Base-by-base conservation (phyloP, 2,113 vertebrate genomes). In the Aspidoscelis tigris region DNA sequence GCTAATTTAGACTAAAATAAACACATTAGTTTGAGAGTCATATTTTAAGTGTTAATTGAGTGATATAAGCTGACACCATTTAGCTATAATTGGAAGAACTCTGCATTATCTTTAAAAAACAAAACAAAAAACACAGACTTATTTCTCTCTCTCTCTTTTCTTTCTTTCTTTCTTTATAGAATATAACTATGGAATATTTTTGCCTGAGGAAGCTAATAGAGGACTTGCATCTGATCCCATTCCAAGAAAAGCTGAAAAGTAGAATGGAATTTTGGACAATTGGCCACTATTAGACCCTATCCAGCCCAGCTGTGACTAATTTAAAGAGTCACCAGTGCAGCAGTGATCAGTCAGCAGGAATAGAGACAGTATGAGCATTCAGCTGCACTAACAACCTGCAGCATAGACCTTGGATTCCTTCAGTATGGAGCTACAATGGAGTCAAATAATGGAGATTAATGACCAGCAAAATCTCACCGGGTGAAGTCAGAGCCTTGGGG, bases 311-410 rank as follows among this genome's bases (percentile, higher is more conserved):
- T 88, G 76, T 70, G 55, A 71, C 5, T 79, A 84, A 22, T 4
- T 85, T 83, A 26, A 86, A 55, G 20, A 80, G 33, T 21, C 75
- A 69, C 72, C 79, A 86, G 58, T 88, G 43, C 0, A 47, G 24
- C 26, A 81, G 80, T 86, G 41, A 86, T 10, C 39, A 58, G 4
- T 1, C 39, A 82, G 61, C 12, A 75, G 24, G 2, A 82, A 22
- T 14, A 82, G 16, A 84, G 33, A 5, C 1, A 1, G 0, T 41
- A 2, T 5, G 5, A 47, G 4, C 64, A 7, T 79, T 70, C 11
- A 78, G 12, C 5, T 76, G 1, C 61, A 5, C 6, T 80, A 55
- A 68, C 12, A 8, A 2, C 2, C 26, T 78, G 3, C 2, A 88
- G 41, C 3, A 85, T 8, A 83, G 86, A 3, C 8, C 3, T 58